Evolutionary conservation across 2,797 vertebrate genomes (phyloP).

Genomic region (Characodon lateralis): DNA sequence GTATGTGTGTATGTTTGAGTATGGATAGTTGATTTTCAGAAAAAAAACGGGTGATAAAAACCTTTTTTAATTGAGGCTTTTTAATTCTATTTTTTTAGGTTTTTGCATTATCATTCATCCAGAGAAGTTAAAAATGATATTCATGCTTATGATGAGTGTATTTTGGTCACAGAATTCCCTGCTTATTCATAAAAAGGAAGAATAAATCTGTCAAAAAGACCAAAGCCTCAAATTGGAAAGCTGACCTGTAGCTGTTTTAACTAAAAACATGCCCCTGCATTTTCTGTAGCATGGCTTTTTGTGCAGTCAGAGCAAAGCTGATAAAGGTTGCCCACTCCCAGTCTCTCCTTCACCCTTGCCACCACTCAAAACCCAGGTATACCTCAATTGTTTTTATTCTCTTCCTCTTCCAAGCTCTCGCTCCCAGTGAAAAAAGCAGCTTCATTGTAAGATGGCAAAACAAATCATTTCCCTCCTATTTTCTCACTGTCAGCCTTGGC

Average conservation of each 20-base stretch:
- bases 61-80: no score
- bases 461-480: conserved; percentile 50
- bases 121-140: no score
- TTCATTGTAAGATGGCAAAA: conserved; percentile 33
- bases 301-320: conserved; percentile 28
- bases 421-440: conserved; percentile 15
- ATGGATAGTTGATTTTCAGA: no score
- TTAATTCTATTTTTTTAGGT: no score
- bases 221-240: not conserved
- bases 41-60: no score
- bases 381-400: not conserved
- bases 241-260: not conserved
- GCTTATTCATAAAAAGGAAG: no score
- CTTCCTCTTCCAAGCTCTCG: not conserved
- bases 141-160: no score
- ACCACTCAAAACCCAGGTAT: conserved; percentile 17
- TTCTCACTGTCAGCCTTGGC: conserved; percentile 53
- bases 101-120: no score
- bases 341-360: conserved; percentile 11
- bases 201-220: not conserved
- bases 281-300: conserved; percentile 15
- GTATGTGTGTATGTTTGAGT: no score
- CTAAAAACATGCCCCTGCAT: conserved; percentile 21
- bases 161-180: no score
- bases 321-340: conserved; percentile 16